Percentiles rank a stretch among this genome's conserved stretches.
phyloP scores from a whole-genome alignment of 2,113 vertebrate species.

The Actenoides lindsayi region DNA sequence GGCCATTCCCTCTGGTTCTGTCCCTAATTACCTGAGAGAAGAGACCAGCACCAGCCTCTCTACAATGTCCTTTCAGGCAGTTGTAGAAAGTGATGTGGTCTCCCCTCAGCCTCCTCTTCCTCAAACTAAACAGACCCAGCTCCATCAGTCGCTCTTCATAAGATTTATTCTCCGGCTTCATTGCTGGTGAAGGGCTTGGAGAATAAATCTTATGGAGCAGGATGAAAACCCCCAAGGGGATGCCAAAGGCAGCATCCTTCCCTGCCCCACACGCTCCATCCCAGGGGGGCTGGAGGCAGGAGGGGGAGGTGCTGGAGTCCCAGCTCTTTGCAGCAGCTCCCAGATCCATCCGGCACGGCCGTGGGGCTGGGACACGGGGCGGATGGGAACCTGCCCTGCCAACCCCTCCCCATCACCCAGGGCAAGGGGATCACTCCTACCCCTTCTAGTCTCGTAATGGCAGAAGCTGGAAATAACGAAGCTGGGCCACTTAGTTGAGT shows the following conservation, averaged over 20 bases:
- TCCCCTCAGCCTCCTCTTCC: too few relatives aligned
- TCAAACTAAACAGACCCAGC: too few relatives aligned
- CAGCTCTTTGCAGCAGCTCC: fast-evolving
- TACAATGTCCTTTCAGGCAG: too few relatives aligned
- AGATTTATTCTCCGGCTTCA: too few relatives aligned
- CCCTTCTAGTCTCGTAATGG: neutral
- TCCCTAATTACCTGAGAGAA: too few relatives aligned
- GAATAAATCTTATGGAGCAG: neutral
- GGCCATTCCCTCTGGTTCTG: too few relatives aligned
- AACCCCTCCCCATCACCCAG: neutral
- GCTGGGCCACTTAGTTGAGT: constrained; percentile 11
- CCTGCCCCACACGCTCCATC: fast-evolving
- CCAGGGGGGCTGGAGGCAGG: neutral
- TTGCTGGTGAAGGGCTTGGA: too few relatives aligned
- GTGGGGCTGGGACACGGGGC: fast-evolving
- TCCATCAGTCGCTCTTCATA: too few relatives aligned
- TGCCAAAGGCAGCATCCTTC: neutral
- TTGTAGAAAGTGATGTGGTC: too few relatives aligned
- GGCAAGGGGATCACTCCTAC: neutral
- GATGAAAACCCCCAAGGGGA: neutral
- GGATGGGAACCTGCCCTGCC: neutral
- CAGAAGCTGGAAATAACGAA: constrained; percentile 50
- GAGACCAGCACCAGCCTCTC: too few relatives aligned
- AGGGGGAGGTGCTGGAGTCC: neutral
- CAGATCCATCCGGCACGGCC: fast-evolving